These are phyloP conservation scores for Sebastes umbrosus DNA, from an alignment of 2,797 vertebrate species.

Conservation along the genomic window DNA sequence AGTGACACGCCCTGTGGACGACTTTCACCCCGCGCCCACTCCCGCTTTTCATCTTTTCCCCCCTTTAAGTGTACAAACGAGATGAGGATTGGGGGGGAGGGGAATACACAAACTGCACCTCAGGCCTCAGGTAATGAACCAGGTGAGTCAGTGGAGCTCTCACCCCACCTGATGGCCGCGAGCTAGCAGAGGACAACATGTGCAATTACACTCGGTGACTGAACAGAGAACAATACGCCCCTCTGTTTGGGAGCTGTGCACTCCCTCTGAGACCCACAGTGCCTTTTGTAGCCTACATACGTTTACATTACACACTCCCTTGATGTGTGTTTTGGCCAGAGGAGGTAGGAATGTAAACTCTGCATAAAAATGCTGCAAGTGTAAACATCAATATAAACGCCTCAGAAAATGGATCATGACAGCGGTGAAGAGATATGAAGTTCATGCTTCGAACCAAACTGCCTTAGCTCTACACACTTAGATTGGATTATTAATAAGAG, in stretches of 20 bases:
- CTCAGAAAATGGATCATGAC: constrained; percentile 9
- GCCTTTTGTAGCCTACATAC: constrained; percentile 21
- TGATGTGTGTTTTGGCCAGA: constrained; percentile 27
- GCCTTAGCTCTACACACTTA: constrained; percentile 9
- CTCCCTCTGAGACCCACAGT: constrained; percentile 4
- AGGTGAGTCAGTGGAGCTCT: constrained; percentile 69
- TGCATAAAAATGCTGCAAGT: constrained; percentile 23
- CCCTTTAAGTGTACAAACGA: background rate
- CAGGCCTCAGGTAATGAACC: constrained; percentile 61
- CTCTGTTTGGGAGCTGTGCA: constrained; percentile 5
- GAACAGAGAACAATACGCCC: constrained; percentile 21
- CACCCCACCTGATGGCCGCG: constrained; percentile 71
- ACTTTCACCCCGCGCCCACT: constrained; percentile 52
- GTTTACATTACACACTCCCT: constrained; percentile 46
- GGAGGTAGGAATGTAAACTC: constrained; percentile 29
- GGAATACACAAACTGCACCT: constrained; percentile 34
- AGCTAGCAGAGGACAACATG: constrained; percentile 4
- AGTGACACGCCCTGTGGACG: constrained; percentile 60
- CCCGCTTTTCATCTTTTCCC: constrained; percentile 24
- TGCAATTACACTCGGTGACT: constrained; percentile 3
- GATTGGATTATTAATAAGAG: constrained; percentile 37
- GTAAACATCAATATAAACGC: constrained; percentile 19
- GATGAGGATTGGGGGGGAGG: constrained; percentile 47
- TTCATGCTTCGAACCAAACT: constrained; percentile 22
- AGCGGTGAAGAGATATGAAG: constrained; percentile 4